Conservation (phyloP, 2,888 invertebrate genomes). For the Zygothrica quintamaculata region DNA sequence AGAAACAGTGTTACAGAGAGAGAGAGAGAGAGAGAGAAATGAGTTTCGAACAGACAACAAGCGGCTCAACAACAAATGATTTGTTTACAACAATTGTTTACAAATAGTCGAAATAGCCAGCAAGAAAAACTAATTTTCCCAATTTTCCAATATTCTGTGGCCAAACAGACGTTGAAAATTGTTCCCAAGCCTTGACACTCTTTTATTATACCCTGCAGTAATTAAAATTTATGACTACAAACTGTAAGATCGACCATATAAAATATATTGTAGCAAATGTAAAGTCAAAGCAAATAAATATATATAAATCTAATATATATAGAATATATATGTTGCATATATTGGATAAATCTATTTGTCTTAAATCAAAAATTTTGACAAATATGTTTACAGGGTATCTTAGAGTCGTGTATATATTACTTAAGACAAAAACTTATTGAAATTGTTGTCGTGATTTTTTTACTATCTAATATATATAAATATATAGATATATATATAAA, state of each 20-base stretch:
- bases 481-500: slow-evolving; percentile 13
- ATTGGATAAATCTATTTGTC: too few relatives aligned
- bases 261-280: too few relatives aligned
- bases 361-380: too few relatives aligned
- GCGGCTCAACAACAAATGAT: slow-evolving; percentile 49
- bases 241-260: neutral
- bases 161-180: slow-evolving; percentile 48
- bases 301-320: slow-evolving; percentile 15
- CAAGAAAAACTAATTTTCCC: slow-evolving; percentile 53
- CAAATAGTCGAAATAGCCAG: slow-evolving; percentile 60
- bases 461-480: slow-evolving; percentile 27
- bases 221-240: neutral
- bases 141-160: slow-evolving; percentile 43
- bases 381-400: neutral
- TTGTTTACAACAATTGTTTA: slow-evolving; percentile 77
- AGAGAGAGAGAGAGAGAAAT: slow-evolving; percentile 1
- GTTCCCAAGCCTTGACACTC: slow-evolving; percentile 75
- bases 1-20: neutral
- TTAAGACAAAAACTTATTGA: neutral
- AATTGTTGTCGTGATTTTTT: slow-evolving; percentile 23
- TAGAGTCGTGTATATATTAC: neutral
- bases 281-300: too few relatives aligned
- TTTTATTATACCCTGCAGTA: slow-evolving; percentile 37
- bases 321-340: too few relatives aligned
- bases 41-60: slow-evolving; percentile 27